Evolutionary conservation across 2,888 invertebrate genomes (phyloP).

Genomic region (Nemoura dubitans): DNA sequence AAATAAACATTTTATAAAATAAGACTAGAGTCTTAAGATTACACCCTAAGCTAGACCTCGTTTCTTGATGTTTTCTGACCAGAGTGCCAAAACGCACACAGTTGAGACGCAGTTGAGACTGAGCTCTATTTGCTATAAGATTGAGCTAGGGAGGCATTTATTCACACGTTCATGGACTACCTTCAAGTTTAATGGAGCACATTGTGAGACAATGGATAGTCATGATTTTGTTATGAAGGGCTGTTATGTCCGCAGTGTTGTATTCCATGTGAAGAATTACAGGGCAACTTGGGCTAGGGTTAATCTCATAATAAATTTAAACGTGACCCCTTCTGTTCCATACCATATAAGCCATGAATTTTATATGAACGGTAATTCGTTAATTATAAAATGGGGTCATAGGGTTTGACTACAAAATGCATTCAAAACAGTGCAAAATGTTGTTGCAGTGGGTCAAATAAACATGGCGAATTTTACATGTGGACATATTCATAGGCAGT

Average conservation of each 20-base stretch:
- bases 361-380: not conserved
- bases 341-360: not conserved
- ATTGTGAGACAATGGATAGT: not conserved
- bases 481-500: not conserved
- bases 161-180: not conserved
- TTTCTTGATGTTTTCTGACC: not conserved
- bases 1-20: too few species aligned
- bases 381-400: constrained; percentile 4
- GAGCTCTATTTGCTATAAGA: not conserved
- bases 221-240: constrained; percentile 7
- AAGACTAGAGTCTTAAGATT: too few species aligned
- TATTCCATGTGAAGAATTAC: not conserved
- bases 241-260: not conserved
- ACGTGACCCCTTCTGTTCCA: not conserved
- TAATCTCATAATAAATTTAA: constrained; percentile 12
- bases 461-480: not conserved
- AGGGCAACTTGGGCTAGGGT: not conserved
- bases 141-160: not conserved
- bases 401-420: not conserved
- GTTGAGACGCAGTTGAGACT: too few species aligned
- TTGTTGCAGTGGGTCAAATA: not conserved
- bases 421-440: not conserved
- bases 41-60: too few species aligned
- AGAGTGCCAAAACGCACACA: not conserved
- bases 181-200: not conserved